phyloP scores from a whole-genome alignment of 2,888 invertebrate species.

The Deilephila elpenor region DNA sequence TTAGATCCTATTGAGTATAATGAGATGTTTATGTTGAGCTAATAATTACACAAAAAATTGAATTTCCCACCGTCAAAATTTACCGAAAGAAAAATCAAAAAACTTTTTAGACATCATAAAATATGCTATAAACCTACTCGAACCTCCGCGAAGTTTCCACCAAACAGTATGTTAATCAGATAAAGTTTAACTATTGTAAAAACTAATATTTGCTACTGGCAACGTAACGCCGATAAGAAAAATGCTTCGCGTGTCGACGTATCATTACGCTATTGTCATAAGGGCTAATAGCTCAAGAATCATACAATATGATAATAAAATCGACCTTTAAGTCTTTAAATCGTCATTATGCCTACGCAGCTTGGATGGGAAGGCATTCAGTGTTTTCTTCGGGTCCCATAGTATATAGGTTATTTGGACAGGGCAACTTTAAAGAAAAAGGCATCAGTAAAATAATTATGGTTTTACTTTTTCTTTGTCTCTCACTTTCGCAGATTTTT shows the following conservation, averaged over 20 bases:
- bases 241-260: constrained; percentile 72
- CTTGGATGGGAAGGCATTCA: constrained; percentile 38
- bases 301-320: constrained; percentile 84
- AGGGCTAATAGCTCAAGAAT: constrained; percentile 83
- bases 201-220: constrained; percentile 42
- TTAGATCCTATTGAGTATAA: too few species aligned
- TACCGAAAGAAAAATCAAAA: not conserved
- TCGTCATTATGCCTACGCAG: constrained; percentile 77
- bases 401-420: not conserved
- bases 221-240: constrained; percentile 66
- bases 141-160: constrained; percentile 8
- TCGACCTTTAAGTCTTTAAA: constrained; percentile 84
- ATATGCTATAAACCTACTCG: constrained; percentile 2
- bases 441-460: not conserved
- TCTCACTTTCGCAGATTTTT: too few species aligned
- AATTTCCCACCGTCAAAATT: not conserved
- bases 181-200: constrained; percentile 43
- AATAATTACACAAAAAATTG: too few species aligned
- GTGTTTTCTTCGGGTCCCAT: constrained; percentile 17
- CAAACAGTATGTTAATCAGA: constrained; percentile 40
- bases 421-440: not conserved
- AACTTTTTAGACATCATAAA: constrained; percentile 7
- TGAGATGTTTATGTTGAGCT: too few species aligned
- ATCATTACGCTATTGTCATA: constrained; percentile 82
- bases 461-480: too few species aligned